phyloP scores from a whole-genome alignment of 2,888 invertebrate genomes.

The Lepidochrysops patricia region DNA sequence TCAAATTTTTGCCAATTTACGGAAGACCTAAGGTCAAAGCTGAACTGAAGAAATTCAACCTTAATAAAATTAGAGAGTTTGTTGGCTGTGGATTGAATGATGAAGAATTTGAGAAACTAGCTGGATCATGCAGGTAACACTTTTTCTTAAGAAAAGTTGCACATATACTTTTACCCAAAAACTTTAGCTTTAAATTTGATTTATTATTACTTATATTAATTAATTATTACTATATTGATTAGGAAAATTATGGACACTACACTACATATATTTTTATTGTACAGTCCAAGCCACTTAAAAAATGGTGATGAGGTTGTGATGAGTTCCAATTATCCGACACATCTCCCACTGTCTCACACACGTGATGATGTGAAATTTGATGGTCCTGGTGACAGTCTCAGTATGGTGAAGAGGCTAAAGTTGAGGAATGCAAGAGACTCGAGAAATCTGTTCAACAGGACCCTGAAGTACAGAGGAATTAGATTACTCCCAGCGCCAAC shows the following conservation, averaged over 20 bases:
- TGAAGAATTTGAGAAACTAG: constrained; percentile 50
- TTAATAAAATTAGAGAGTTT: constrained; percentile 42
- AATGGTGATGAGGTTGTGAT: constrained; percentile 44
- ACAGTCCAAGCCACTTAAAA: constrained; percentile 42
- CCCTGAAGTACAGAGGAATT: constrained; percentile 49
- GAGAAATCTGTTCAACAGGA: constrained; percentile 32
- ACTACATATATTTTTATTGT: constrained; percentile 22
- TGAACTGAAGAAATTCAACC: constrained; percentile 33
- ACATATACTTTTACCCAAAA: neutral
- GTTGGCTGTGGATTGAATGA: constrained; percentile 47
- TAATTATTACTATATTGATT: no score
- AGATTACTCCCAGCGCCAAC: constrained; percentile 28
- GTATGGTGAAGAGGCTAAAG: constrained; percentile 37
- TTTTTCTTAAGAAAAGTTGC: neutral
- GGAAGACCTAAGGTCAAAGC: constrained; percentile 34
- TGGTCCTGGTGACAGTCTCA: constrained; percentile 28
- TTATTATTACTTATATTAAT: no score
- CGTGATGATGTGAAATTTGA: constrained; percentile 10
- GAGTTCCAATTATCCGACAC: constrained; percentile 32
- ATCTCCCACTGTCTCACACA: constrained; percentile 28
- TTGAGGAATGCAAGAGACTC: constrained; percentile 33
- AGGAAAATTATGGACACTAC: neutral
- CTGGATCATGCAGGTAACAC: constrained; percentile 60
- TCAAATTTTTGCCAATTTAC: constrained; percentile 44
- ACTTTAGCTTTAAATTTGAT: neutral